Evolutionary conservation across 2,797 vertebrate genomes (phyloP).

Genomic region (Brachyrhaphis roseni): DNA sequence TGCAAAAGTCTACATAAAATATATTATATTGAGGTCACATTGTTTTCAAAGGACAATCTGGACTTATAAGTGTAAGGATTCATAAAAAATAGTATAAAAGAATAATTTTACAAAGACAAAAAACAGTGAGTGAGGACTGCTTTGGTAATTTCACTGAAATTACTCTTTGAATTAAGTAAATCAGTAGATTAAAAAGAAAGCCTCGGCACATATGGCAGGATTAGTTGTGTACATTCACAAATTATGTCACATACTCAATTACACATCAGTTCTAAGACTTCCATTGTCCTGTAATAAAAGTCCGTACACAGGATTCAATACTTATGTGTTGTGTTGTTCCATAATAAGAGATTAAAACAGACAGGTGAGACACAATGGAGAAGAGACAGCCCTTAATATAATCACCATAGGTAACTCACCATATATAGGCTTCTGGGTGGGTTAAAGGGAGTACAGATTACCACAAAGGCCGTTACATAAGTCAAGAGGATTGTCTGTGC

Average conservation of each 20-base stretch:
- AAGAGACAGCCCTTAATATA: conserved; percentile 32
- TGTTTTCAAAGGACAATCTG: background rate
- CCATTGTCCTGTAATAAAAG: conserved; percentile 22
- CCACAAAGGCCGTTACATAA: conserved; percentile 66
- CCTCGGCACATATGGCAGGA: conserved; percentile 36
- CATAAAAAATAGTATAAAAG: background rate
- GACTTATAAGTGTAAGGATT: background rate
- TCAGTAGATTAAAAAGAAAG: conserved; percentile 21
- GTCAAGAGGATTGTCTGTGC: conserved; percentile 59
- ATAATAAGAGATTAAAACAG: conserved; percentile 34
- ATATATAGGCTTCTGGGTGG: conserved; percentile 39
- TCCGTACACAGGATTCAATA: background rate
- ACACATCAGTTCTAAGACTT: conserved; percentile 51
- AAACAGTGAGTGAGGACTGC: background rate
- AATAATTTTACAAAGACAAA: background rate
- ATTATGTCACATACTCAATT: conserved; percentile 31
- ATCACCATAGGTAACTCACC: conserved; percentile 40
- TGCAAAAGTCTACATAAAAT: background rate
- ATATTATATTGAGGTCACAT: background rate
- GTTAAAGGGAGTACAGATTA: conserved; percentile 36
- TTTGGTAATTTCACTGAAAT: background rate
- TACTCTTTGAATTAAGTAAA: conserved; percentile 31
- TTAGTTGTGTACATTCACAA: conserved; percentile 43
- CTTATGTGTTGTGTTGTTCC: conserved; percentile 29
- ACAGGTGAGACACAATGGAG: conserved; percentile 27